Evolutionary conservation across 30 jellyfish, hydroid and myxozoan genomes (phyloP), one percentile per base, ranked within the genome.

Genomic region (Aurelia sp.): DNA sequence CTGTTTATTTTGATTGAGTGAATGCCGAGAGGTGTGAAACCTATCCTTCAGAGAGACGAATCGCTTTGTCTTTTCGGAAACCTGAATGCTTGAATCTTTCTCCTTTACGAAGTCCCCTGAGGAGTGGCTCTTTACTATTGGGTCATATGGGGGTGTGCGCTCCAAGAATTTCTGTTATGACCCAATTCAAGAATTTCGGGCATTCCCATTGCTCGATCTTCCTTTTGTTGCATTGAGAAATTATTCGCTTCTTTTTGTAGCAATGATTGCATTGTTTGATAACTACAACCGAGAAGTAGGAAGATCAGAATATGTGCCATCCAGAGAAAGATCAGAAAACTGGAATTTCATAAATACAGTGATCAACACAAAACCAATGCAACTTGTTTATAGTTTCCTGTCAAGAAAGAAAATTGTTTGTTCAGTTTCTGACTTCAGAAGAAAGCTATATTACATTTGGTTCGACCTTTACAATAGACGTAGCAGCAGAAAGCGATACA

Each of bases 271-370:
- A 17, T 78, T 93, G 37, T 73, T 93, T 50, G 97, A 93, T 70
- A 93, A 93, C 85, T 93, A 93, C 84, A 80, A 93, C 23, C 51
- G 89, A 51, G 92, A 68, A 20, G 78, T 95, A 11, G 97, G 98
- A 9, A 73, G 89, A n/a, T 73, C 91, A 40, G 98, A 93, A 78
- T 33, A 76, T 10, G 97, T 78, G 4, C 75, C 97, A 8, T 47
- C 52, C 33, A 68, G 85, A 30, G 97, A 93, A 78, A 69, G 60
- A 68, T 13, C 57, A 17, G 98, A 93, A 66, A 93, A 87, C 80
- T 74, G 97, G 93, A 67, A 70, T 41, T 93, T 93, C 89, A 73
- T 93, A 16, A 73, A 93, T 71, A 52, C 75, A 13, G 85, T 87
- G 13, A 31, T 74, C 17, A 55, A 37, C n/a, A 83, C 95, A 35